Percentiles rank a stretch among this genome's conserved stretches.
phyloP scores from a whole-genome alignment of 2,888 invertebrate species.

The Agonopterix heracliana region DNA sequence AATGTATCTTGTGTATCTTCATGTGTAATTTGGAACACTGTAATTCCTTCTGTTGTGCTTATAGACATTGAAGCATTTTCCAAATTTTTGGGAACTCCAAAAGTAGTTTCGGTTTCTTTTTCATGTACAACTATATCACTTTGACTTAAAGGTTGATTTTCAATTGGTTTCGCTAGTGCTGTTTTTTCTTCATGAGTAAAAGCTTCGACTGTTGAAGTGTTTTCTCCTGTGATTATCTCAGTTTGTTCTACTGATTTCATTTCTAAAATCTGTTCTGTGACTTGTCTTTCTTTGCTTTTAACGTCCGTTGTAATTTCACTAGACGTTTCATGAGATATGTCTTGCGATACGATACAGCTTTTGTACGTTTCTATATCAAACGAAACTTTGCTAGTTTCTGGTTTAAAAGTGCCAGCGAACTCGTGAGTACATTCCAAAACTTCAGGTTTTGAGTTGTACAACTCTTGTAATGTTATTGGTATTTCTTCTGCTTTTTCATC shows the following conservation, averaged over 20 bases:
- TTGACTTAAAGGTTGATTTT: conserved; percentile 40
- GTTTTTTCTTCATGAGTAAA: conserved; percentile 23
- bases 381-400: conserved; percentile 32
- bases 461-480: conserved; percentile 36
- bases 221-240: conserved; percentile 44
- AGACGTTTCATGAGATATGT: conserved; percentile 57
- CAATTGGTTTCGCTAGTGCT: conserved; percentile 28
- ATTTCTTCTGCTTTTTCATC: conserved; percentile 37
- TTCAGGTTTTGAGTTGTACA: conserved; percentile 32
- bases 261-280: conserved; percentile 45
- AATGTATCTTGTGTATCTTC: conserved; percentile 41
- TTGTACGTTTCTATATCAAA: conserved; percentile 41
- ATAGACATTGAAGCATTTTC: conserved; percentile 40
- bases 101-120: conserved; percentile 34
- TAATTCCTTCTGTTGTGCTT: conserved; percentile 42
- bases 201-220: conserved; percentile 22
- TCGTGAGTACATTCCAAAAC: conserved; percentile 36
- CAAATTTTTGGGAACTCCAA: conserved; percentile 21
- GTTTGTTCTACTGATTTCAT: conserved; percentile 44
- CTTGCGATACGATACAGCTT: conserved; percentile 42
- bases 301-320: conserved; percentile 42
- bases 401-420: conserved; percentile 22
- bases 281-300: conserved; percentile 41
- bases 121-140: conserved; percentile 43
- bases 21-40: conserved; percentile 52